These are phyloP conservation scores for Anser cygnoides DNA, from an alignment of 2,113 vertebrate species.

Conservation along the genomic window DNA sequence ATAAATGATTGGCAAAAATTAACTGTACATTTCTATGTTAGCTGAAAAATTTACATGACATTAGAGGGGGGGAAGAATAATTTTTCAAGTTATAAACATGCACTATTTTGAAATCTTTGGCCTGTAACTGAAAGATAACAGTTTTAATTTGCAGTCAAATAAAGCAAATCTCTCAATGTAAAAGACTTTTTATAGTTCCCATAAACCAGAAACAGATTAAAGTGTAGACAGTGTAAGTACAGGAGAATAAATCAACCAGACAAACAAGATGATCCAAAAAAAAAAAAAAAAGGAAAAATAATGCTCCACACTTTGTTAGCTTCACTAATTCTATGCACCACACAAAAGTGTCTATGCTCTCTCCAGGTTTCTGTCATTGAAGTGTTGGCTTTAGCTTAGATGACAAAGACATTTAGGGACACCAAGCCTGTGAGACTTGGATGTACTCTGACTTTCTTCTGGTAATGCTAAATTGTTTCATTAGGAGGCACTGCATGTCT, in stretches of 20 bases:
- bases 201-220: slow-evolving; percentile 75
- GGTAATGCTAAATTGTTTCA: not conserved
- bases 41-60: slow-evolving; percentile 51
- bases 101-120: slow-evolving; percentile 74
- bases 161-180: slow-evolving; percentile 72
- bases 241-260: slow-evolving; percentile 66
- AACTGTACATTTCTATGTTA: slow-evolving; percentile 53
- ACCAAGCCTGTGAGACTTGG: not conserved
- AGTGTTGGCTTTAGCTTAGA: not conserved
- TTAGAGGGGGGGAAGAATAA: not conserved
- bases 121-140: slow-evolving; percentile 76
- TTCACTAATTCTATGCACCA: slow-evolving; percentile 5
- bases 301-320: slow-evolving; percentile 21
- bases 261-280: slow-evolving; percentile 56
- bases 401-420: not conserved
- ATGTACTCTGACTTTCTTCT: not conserved
- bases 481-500: not conserved
- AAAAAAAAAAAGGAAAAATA: not conserved
- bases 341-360: not conserved
- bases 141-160: slow-evolving; percentile 80
- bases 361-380: not conserved
- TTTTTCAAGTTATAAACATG: slow-evolving; percentile 63
- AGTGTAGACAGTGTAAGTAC: slow-evolving; percentile 58
- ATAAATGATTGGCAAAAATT: slow-evolving; percentile 52
- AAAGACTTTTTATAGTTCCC: slow-evolving; percentile 74